A percentile compares a stretch with the other conserved stretches of the same genome.
These are phyloP conservation scores for Dorcus hopei DNA, from an alignment of 2,888 invertebrate genomes.

Conservation along the genomic window DNA sequence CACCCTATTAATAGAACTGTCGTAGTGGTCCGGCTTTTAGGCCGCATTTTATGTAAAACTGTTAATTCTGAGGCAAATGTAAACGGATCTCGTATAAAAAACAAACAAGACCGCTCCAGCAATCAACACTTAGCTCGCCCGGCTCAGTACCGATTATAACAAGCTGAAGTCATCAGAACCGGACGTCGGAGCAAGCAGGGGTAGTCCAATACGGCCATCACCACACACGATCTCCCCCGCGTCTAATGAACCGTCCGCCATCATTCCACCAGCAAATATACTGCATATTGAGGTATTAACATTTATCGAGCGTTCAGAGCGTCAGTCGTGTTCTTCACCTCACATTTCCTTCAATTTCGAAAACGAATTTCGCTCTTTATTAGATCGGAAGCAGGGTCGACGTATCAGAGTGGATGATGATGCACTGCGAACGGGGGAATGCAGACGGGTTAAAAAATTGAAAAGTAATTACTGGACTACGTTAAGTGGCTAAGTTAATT, in stretches of 20 bases:
- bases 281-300: constrained; percentile 51
- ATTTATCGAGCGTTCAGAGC: constrained; percentile 41
- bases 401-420: too few relatives aligned
- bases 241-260: constrained; percentile 36
- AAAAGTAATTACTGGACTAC: too few relatives aligned
- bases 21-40: too few relatives aligned
- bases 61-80: too few relatives aligned
- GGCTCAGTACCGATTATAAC: constrained; percentile 20
- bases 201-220: constrained; percentile 12
- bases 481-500: too few relatives aligned
- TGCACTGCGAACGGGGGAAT: too few relatives aligned
- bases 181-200: constrained; percentile 17
- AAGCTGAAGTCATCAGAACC: constrained; percentile 25
- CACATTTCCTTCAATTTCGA: constrained; percentile 20
- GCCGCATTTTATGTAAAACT: too few relatives aligned
- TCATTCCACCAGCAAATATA: constrained; percentile 44
- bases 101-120: not conserved
- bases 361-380: constrained; percentile 12
- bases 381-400: too few relatives aligned
- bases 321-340: constrained; percentile 13
- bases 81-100: too few relatives aligned
- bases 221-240: constrained; percentile 23
- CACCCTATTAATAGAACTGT: too few relatives aligned
- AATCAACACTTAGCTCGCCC: constrained; percentile 25
- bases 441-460: too few relatives aligned